Percentiles rank a stretch among this genome's conserved stretches.
phyloP scores from a whole-genome alignment of 2,888 invertebrate genomes.

The Apodemia duryi region DNA sequence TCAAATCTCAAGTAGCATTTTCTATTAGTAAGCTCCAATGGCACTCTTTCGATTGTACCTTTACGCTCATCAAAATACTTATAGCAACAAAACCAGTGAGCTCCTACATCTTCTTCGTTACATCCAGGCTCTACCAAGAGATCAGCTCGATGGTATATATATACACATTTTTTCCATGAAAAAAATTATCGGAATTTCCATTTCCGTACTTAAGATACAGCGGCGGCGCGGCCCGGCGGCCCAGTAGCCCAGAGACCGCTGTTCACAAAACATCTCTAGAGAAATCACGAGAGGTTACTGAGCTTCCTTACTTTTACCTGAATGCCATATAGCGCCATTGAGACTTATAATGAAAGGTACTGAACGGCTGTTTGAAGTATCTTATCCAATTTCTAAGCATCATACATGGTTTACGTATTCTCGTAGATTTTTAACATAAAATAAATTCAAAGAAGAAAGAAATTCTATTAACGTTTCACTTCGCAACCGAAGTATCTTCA shows the following conservation, averaged over 20 bases:
- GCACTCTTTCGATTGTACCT: too few species aligned
- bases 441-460: constrained; percentile 10
- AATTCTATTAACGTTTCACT: neutral
- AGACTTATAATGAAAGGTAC: constrained; percentile 35
- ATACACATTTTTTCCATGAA: neutral
- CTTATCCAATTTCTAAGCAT: constrained; percentile 31
- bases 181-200: neutral
- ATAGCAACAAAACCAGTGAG: too few species aligned
- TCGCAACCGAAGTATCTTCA: too few species aligned
- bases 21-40: too few species aligned
- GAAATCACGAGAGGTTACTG: constrained; percentile 59
- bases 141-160: neutral
- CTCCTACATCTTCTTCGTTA: too few species aligned
- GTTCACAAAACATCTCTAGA: constrained; percentile 57
- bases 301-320: constrained; percentile 41
- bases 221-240: constrained; percentile 33
- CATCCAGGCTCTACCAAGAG: too few species aligned
- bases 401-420: constrained; percentile 2
- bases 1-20: too few species aligned
- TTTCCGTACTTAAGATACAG: constrained; percentile 36
- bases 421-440: neutral
- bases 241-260: constrained; percentile 50
- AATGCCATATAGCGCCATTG: constrained; percentile 42
- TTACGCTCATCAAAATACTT: too few species aligned
- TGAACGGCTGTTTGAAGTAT: constrained; percentile 30